Evolutionary conservation across 2,888 invertebrate genomes (phyloP), one percentile per base, ranked within the genome.

Genomic region (Drosophila flavopinicola): DNA sequence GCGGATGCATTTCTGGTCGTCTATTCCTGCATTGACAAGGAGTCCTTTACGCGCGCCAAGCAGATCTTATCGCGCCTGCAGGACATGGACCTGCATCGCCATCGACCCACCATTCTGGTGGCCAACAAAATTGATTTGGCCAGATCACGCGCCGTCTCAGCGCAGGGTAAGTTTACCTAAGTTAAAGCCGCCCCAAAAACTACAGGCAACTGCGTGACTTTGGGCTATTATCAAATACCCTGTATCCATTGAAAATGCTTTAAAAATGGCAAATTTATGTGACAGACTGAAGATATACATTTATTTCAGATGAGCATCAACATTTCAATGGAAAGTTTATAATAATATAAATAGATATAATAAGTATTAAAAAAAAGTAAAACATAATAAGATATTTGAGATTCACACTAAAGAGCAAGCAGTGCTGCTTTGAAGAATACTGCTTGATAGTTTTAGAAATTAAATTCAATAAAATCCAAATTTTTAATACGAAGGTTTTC

Each of bases 51-150:
- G 90, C 94, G 94, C 79, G 96, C 96, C 5, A 96, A 96, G 89
- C 94, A 94, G 78, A 95, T 96, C 78, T 89, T 98, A 58, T 94
- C 94, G 41, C 93, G 95, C 82, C 92, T 98, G 25, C 94, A 96
- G 88, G 96, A 96, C 90, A 93, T 94, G 88, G 96, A 96, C 89
- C 93, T 96, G 90, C 92, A 95, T 64, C 92, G 96, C 56, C 93
- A 94, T 24, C 92, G 96, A 76, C 96, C 98, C 0, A 95, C 96
- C 35, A 95, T 98, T 66, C 92, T 98, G 51, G 97, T 97, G 15
- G 98, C 95, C 48, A 98, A 98, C 92, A 98, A 98, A 92, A 96
- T 97, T 72, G 98, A 98, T 92, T 93, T 98, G 88, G 98, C 97
- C 27, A 93, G 98, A 78, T 96, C 97, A 89, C 93, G 98, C 89